Conservation (phyloP, 1,140 invertebrate genomes). For the Bombus turneri region DNA sequence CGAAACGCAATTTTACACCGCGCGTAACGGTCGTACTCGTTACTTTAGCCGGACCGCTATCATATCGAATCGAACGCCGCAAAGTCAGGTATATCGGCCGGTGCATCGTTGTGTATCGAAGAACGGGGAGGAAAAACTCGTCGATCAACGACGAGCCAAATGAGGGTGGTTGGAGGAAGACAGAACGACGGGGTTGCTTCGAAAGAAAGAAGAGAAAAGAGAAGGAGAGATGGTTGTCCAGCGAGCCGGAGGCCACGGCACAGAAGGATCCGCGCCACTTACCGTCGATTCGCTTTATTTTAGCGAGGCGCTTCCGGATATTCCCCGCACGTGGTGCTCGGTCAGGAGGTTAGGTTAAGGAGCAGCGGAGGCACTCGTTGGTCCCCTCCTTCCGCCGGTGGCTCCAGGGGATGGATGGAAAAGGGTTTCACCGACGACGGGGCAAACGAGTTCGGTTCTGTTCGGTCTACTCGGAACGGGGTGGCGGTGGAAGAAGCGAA, state of each 20-base stretch:
- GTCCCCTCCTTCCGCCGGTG: conserved; percentile 25
- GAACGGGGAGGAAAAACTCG: conserved; percentile 9
- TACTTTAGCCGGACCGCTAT: not conserved
- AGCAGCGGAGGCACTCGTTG: conserved; percentile 46
- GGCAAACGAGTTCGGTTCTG: conserved; percentile 69
- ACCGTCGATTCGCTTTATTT: conserved; percentile 75
- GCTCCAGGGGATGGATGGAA: conserved; percentile 45
- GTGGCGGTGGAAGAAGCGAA: conserved; percentile 53
- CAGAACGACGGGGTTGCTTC: not conserved
- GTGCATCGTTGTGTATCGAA: not conserved
- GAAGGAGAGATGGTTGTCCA: conserved; percentile 14
- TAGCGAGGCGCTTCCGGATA: conserved; percentile 78
- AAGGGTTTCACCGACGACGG: conserved; percentile 58
- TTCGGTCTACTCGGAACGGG: conserved; percentile 35
- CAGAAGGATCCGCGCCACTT: conserved; percentile 59
- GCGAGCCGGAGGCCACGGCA: conserved; percentile 16
- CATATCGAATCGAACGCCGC: conserved; percentile 1
- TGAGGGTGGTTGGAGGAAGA: not conserved
- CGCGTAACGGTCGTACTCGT: conserved; percentile 12
- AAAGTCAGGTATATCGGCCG: not conserved
- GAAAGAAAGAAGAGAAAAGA: not conserved
- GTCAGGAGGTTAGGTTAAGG: conserved; percentile 66
- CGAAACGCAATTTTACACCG: conserved; percentile 16
- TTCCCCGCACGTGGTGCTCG: conserved; percentile 75
- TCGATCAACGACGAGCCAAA: conserved; percentile 2